Percentiles rank a stretch among this genome's conserved stretches.
Conservation (phyloP, 2,888 invertebrate genomes). For the Xestia xanthographa region DNA sequence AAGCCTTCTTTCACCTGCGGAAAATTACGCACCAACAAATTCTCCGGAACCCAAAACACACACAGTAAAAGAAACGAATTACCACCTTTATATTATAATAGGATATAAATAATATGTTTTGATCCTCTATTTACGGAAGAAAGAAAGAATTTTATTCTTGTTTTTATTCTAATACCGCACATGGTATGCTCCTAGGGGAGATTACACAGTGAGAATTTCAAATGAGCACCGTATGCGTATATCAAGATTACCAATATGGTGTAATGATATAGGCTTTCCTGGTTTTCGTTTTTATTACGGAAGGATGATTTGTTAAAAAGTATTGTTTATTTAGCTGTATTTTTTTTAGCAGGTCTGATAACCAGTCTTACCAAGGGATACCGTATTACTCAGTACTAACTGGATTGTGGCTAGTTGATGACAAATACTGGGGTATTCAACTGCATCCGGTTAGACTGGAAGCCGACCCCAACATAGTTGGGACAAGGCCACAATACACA, state of each 20-base stretch:
- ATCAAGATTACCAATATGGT: conserved; percentile 45
- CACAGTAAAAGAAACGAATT: conserved; percentile 31
- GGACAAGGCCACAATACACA: background rate
- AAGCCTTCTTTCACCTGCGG: background rate
- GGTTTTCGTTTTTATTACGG: background rate
- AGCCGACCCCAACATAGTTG: too few species aligned
- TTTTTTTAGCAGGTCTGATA: background rate
- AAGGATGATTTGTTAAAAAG: background rate
- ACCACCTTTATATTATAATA: conserved; percentile 26
- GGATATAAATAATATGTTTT: conserved; percentile 49
- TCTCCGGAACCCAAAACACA: conserved; percentile 9
- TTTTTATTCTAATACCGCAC: conserved; percentile 38
- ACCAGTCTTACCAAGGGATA: too few species aligned
- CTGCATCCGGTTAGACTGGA: too few species aligned
- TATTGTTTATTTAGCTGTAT: background rate
- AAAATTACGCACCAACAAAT: background rate
- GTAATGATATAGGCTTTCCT: conserved; percentile 1
- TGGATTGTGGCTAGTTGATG: too few species aligned
- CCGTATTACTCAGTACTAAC: too few species aligned
- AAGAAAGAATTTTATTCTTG: conserved; percentile 29
- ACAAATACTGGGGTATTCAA: too few species aligned
- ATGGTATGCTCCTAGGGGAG: conserved; percentile 22
- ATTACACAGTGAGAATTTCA: conserved; percentile 55
- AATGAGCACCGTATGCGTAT: conserved; percentile 35
- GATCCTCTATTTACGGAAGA: conserved; percentile 27